phyloP scores from a whole-genome alignment of 1,140 invertebrate species.

The Brachystomella parvula region DNA sequence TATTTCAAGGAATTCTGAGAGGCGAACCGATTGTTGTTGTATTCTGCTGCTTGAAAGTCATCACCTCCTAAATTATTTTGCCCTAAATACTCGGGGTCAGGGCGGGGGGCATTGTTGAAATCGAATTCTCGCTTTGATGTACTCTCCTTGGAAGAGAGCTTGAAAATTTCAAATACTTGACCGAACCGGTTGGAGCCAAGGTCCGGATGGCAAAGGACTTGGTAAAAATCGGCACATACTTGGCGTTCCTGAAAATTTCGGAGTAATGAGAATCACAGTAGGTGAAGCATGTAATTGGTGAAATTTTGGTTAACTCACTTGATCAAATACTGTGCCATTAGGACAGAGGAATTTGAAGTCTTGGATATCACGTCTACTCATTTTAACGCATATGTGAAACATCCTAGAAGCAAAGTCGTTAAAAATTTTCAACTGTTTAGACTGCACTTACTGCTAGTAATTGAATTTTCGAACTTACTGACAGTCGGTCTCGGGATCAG shows the following conservation, averaged over 20 bases:
- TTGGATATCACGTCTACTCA: slow-evolving; percentile 62
- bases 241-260: slow-evolving; percentile 30
- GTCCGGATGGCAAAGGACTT: slow-evolving; percentile 32
- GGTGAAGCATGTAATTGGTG: neutral
- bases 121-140: slow-evolving; percentile 19
- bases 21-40: slow-evolving; percentile 37
- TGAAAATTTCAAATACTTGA: slow-evolving; percentile 35
- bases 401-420: no score
- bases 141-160: slow-evolving; percentile 22
- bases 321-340: slow-evolving; percentile 84
- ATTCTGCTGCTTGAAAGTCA: slow-evolving; percentile 37
- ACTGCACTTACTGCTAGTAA: slow-evolving; percentile 55
- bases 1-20: slow-evolving; percentile 26
- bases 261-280: neutral
- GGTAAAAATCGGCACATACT: slow-evolving; percentile 36
- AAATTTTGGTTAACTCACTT: slow-evolving; percentile 45
- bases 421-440: neutral
- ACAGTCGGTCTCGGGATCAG: slow-evolving; percentile 80
- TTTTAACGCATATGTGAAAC: slow-evolving; percentile 73
- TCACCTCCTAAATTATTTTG: slow-evolving; percentile 32
- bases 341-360: slow-evolving; percentile 81
- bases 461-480: no score
- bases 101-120: slow-evolving; percentile 7
- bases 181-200: slow-evolving; percentile 29
- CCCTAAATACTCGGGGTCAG: slow-evolving; percentile 29